Percentiles rank a stretch among this genome's conserved stretches.
Evolutionary conservation across 2,888 invertebrate species (phyloP).

Genomic region (Troilus luridus): DNA sequence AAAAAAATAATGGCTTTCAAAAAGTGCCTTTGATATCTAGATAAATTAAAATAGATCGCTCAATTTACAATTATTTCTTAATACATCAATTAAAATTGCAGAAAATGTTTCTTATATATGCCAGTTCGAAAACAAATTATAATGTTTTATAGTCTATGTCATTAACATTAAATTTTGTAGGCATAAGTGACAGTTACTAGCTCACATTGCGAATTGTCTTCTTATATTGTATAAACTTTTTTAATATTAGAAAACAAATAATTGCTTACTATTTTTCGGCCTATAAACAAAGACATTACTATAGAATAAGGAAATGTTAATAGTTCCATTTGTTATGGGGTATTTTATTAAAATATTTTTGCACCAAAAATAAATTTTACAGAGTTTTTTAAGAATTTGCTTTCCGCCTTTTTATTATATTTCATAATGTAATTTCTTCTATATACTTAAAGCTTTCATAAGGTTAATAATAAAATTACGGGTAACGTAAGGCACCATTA

Average conservation of each 20-base stretch:
- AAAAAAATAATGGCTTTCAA: slow-evolving; percentile 21
- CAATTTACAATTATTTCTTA: background rate
- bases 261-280: background rate
- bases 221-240: background rate
- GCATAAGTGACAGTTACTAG: background rate
- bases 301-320: background rate
- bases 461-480: background rate
- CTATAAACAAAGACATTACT: background rate
- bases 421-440: background rate
- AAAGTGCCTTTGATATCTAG: slow-evolving; percentile 17
- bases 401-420: background rate
- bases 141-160: background rate
- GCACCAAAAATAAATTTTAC: background rate
- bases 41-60: background rate
- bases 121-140: background rate
- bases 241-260: background rate
- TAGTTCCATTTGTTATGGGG: background rate
- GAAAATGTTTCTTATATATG: background rate
- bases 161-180: background rate
- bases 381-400: background rate
- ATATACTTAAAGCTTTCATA: background rate
- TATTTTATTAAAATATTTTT: background rate
- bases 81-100: background rate
- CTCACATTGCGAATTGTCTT: background rate
- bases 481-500: background rate